Base-by-base conservation (phyloP, 2,888 invertebrate species). In the Carabus problematicus region DNA sequence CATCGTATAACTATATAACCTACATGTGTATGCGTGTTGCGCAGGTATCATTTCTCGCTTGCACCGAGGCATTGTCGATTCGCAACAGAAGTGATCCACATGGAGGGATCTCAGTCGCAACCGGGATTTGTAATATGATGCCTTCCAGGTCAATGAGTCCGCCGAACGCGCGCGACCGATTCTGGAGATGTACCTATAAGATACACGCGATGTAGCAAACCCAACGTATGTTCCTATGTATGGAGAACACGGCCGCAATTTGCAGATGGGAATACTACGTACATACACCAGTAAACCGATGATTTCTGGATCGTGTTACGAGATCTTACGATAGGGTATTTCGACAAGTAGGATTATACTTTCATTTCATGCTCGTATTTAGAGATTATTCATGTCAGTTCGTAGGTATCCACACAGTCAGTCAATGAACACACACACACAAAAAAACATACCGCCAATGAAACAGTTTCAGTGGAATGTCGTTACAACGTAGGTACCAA, bases 81-180 rank as follows among this genome's bases (percentile, higher is more conserved):
- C 52, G 19, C 19, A 74, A 72, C 74, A 74, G 72, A 71, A 70
- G 66, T 64, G 41, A 70, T 71, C 54, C 52, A 63, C 63, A 52
- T 58, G 66, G 66, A 70, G 72, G 72, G 72, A 71, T 72, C 71
- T 16, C 52, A 18, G 52, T 19, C 52, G 52, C 52, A 52, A 16
- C 70, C 70, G 54, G 64, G 70, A 59, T 66, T 64, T 74, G 76
- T 75, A 76, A 76, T 73, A 71, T 71, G 76, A 77, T 72, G 73
- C 75, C 73, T 72, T 70, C 60, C 66, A 66, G 66, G 66, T 66
- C 66, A 66, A 41, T 66, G 56, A 56, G 40, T 56, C 40, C 29
- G 58, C 58, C 64, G 42, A 64, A 42, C 29, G 18, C 56, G 19
- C 55, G 12, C 56, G 19, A 39, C 40, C 58, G 19, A 52, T 18